Evolutionary conservation across 2,888 invertebrate genomes (phyloP).

Genomic region (Sympetrum striolatum): DNA sequence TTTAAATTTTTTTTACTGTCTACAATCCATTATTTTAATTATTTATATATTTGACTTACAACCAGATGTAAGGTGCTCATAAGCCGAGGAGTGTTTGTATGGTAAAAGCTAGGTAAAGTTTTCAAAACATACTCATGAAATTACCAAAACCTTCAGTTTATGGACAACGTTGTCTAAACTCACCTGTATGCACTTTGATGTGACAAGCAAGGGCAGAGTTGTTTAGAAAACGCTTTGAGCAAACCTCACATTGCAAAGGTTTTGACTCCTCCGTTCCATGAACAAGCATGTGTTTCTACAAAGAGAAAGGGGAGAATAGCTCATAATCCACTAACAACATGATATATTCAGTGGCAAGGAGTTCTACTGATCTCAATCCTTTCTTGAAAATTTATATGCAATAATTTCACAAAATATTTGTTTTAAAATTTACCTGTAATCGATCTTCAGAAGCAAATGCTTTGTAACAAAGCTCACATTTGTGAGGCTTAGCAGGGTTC

Average conservation of each 20-base stretch:
- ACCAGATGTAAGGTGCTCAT: too few species aligned
- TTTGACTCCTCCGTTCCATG: conserved; percentile 74
- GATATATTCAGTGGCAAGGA: too few species aligned
- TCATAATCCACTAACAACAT: too few species aligned
- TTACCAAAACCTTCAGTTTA: neutral
- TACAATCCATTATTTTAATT: too few species aligned
- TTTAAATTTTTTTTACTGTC: neutral
- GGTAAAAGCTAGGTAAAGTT: neutral
- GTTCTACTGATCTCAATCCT: too few species aligned
- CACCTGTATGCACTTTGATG: conserved; percentile 70
- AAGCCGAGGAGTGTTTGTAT: too few species aligned
- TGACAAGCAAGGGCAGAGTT: conserved; percentile 77
- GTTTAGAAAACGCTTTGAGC: conserved; percentile 72
- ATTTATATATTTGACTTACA: too few species aligned
- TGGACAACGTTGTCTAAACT: conserved; percentile 46
- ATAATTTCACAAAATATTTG: neutral
- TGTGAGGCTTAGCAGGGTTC: conserved; percentile 61
- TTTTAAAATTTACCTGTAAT: conserved; percentile 59
- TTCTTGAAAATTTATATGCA: too few species aligned
- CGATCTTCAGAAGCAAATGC: conserved; percentile 69
- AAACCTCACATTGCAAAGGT: conserved; percentile 71
- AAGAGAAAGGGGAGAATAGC: conserved; percentile 46
- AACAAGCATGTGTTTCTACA: conserved; percentile 69
- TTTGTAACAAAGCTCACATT: conserved; percentile 72
- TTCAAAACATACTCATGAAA: neutral